phyloP scores from a whole-genome alignment of 2,888 invertebrate species.

The Epistrophella euchroma region DNA sequence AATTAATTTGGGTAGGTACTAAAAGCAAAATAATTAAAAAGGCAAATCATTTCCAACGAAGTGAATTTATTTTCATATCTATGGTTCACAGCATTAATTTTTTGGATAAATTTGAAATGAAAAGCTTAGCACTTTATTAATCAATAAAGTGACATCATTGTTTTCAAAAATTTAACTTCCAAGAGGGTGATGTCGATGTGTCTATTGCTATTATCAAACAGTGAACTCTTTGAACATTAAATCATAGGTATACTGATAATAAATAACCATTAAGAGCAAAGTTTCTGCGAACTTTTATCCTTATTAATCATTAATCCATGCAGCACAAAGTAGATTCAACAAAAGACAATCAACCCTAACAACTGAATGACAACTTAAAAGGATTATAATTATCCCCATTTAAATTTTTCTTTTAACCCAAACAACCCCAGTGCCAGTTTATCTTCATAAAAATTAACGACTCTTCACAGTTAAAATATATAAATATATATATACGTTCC shows the following conservation, averaged over 20 bases:
- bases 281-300: neutral
- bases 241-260: neutral
- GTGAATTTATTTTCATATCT: neutral
- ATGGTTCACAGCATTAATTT: neutral
- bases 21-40: no score
- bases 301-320: slow-evolving; percentile 36
- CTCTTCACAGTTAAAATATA: slow-evolving; percentile 12
- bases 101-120: neutral
- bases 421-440: slow-evolving; percentile 20
- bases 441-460: slow-evolving; percentile 74
- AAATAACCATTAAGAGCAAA: neutral
- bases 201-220: neutral
- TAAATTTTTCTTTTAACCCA: slow-evolving; percentile 38
- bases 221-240: neutral
- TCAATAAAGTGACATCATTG: neutral
- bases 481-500: no score
- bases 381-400: slow-evolving; percentile 65
- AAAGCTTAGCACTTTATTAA: slow-evolving; percentile 4
- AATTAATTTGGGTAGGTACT: no score
- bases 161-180: neutral
- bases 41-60: neutral
- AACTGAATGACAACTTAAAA: slow-evolving; percentile 64
- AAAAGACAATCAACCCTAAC: slow-evolving; percentile 64
- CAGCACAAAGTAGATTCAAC: slow-evolving; percentile 31
- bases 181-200: neutral